phyloP scores from a whole-genome alignment of 2,113 vertebrate species.

The Anoura caudifer region DNA sequence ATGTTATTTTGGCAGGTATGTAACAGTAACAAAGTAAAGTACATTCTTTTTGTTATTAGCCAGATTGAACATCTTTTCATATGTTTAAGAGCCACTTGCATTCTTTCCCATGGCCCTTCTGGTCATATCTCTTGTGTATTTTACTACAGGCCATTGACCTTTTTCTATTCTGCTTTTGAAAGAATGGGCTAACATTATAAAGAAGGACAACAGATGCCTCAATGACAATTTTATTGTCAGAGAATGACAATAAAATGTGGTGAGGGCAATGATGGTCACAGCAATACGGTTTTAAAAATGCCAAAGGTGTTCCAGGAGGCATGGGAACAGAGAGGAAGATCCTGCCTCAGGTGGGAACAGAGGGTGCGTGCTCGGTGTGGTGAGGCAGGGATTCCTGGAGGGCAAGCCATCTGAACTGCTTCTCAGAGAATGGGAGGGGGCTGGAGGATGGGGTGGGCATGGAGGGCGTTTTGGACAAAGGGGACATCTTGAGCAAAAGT shows the following conservation, averaged over 20 bases:
- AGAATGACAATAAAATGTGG: not conserved
- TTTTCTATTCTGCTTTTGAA: not conserved
- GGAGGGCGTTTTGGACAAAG: not conserved
- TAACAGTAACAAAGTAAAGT: not conserved
- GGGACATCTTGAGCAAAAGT: not conserved
- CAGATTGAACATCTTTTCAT: not conserved
- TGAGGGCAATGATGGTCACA: too few relatives aligned
- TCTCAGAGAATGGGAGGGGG: not conserved
- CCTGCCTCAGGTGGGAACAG: fast-evolving
- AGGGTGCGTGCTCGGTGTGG: not conserved
- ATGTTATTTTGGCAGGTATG: not conserved
- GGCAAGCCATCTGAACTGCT: not conserved
- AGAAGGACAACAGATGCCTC: not conserved
- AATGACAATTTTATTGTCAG: too few relatives aligned
- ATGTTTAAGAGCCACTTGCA: not conserved
- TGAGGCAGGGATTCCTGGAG: not conserved
- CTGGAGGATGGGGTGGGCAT: not conserved
- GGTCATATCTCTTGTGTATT: not conserved
- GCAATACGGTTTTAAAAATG: not conserved
- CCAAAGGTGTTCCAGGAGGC: not conserved
- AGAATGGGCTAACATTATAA: not conserved
- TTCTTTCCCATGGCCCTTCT: not conserved
- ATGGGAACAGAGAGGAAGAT: not conserved
- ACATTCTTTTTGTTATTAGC: not conserved
- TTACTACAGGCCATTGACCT: not conserved